Evolutionary conservation across 64 coral and sea anemone genomes (phyloP).

Genomic region (Dendronephthya gigantea): DNA sequence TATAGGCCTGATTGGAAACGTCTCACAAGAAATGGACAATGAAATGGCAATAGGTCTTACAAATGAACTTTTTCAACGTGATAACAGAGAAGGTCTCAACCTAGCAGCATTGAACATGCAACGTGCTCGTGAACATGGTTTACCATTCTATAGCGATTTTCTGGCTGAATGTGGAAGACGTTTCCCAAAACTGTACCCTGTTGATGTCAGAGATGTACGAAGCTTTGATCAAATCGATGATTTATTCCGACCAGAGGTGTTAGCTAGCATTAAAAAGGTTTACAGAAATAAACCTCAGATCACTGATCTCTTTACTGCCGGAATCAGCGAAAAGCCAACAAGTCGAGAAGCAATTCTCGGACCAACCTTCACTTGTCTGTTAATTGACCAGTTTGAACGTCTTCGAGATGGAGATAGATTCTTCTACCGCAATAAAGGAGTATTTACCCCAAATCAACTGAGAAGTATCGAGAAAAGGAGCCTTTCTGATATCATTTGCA

Average conservation of each 20-base stretch:
- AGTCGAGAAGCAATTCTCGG: neutral
- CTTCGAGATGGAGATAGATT: neutral
- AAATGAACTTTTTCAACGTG: neutral
- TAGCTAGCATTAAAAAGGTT: neutral
- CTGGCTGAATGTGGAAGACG: neutral
- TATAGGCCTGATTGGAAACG: neutral
- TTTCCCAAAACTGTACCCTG: neutral
- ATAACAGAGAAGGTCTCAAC: neutral
- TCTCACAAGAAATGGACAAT: neutral
- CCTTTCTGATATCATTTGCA: neutral
- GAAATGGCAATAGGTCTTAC: neutral
- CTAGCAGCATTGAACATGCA: constrained; percentile 6
- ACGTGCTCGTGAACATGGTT: constrained; percentile 6
- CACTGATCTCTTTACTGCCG: neutral
- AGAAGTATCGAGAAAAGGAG: neutral
- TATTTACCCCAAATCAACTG: neutral
- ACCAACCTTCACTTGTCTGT: neutral
- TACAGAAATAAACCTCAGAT: neutral
- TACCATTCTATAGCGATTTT: neutral
- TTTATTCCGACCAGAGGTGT: neutral
- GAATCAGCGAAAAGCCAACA: neutral
- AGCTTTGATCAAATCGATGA: neutral
- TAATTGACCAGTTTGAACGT: neutral
- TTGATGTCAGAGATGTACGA: neutral
- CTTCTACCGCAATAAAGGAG: neutral